phyloP scores from a whole-genome alignment of 2,888 invertebrate species.

The Parascotia fuliginaria region DNA sequence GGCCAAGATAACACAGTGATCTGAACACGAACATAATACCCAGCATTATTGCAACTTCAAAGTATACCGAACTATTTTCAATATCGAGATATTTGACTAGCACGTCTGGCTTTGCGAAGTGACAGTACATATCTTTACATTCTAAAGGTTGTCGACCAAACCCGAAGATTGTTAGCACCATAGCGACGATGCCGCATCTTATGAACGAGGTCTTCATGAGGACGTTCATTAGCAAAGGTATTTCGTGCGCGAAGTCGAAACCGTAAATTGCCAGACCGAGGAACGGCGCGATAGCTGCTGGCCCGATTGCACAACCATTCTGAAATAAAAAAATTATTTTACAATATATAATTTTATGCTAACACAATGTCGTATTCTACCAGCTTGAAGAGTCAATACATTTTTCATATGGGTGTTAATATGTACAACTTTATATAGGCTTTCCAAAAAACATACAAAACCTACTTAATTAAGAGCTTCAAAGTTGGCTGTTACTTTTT shows the following conservation, averaged over 20 bases:
- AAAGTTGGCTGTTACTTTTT: no score
- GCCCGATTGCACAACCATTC: slow-evolving; percentile 90
- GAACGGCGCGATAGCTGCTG: slow-evolving; percentile 87
- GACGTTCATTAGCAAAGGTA: slow-evolving; percentile 86
- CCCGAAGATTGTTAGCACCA: slow-evolving; percentile 88
- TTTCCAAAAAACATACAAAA: no score
- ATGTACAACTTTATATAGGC: no score
- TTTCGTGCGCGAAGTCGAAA: slow-evolving; percentile 88
- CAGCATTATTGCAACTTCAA: slow-evolving; percentile 83
- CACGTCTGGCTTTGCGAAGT: slow-evolving; percentile 88
- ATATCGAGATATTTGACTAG: slow-evolving; percentile 87
- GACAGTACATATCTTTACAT: slow-evolving; percentile 87
- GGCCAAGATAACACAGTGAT: slow-evolving; percentile 83
- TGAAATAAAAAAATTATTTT: slow-evolving; percentile 56
- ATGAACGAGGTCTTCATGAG: slow-evolving; percentile 89
- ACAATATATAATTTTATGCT: no score
- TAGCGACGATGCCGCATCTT: slow-evolving; percentile 87
- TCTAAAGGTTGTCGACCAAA: slow-evolving; percentile 84
- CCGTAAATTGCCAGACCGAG: slow-evolving; percentile 89
- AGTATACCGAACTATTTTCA: slow-evolving; percentile 83
- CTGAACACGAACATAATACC: slow-evolving; percentile 85
- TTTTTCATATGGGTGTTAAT: no score
- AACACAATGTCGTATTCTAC: no score
- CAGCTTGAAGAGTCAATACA: no score
- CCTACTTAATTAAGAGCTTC: no score